Evolutionary conservation across 2,888 invertebrate genomes (phyloP).

Genomic region (Pheosia tremula): DNA sequence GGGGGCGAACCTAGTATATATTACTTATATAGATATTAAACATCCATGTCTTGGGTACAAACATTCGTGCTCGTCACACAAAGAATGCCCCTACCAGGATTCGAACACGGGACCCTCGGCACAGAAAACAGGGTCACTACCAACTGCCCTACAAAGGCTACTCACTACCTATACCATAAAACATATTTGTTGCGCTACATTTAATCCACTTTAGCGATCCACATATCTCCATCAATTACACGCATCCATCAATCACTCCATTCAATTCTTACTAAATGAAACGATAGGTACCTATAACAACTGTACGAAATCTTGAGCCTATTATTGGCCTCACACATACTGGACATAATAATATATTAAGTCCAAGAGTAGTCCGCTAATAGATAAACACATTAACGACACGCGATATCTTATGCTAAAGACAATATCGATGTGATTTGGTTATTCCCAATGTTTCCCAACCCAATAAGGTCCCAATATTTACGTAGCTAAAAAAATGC

Average conservation of each 20-base stretch:
- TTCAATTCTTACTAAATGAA: slow-evolving; percentile 14
- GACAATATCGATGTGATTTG: no score
- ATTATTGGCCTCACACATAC: slow-evolving; percentile 4
- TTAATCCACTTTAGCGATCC: slow-evolving; percentile 16
- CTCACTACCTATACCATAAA: slow-evolving; percentile 4
- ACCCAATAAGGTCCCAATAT: slow-evolving; percentile 20
- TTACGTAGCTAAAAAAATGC: slow-evolving; percentile 21
- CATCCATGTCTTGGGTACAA: no score
- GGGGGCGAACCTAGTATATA: no score
- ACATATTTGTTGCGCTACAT: slow-evolving; percentile 23
- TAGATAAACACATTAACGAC: slow-evolving; percentile 38
- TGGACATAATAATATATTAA: slow-evolving; percentile 6
- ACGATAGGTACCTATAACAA: background rate
- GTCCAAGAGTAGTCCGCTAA: slow-evolving; percentile 19
- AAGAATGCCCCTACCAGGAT: no score
- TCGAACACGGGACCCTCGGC: no score
- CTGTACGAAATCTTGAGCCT: background rate
- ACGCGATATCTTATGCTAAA: slow-evolving; percentile 27
- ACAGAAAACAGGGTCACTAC: no score
- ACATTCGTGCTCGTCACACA: no score
- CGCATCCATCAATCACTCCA: slow-evolving; percentile 29
- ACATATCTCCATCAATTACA: slow-evolving; percentile 23
- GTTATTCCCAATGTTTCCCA: no score
- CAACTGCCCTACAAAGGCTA: no score
- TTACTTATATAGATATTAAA: no score